These are phyloP conservation scores for Syrrhaptes paradoxus DNA, from an alignment of 2,113 vertebrate species.

Conservation along the genomic window DNA sequence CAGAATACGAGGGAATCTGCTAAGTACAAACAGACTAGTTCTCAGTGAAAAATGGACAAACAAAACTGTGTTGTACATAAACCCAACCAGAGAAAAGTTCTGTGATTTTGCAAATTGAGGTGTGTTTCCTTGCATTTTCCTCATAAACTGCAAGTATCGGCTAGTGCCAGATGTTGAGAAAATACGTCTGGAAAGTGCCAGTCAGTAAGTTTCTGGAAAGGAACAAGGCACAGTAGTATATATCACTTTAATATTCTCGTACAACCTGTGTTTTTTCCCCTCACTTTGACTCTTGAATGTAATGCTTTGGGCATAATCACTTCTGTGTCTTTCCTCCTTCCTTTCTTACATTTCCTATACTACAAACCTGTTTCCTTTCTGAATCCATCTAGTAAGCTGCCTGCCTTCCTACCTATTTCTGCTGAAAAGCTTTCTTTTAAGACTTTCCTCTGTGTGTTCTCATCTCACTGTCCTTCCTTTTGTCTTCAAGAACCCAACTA, in stretches of 20 bases:
- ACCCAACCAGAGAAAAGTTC: not conserved
- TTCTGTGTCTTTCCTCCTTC: not conserved
- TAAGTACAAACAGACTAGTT: not conserved
- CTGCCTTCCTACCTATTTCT: not conserved
- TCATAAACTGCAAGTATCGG: not conserved
- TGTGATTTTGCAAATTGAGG: not conserved
- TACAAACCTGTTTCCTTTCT: not conserved
- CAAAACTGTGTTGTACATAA: not conserved
- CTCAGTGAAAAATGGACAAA: not conserved
- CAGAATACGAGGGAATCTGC: not conserved
- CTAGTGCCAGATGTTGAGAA: not conserved
- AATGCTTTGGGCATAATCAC: not conserved
- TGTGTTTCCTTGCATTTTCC: not conserved
- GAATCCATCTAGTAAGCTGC: not conserved
- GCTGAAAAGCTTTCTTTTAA: not conserved
- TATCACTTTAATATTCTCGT: not conserved
- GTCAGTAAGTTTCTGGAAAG: not conserved
- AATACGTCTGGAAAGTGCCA: not conserved
- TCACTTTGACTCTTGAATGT: not conserved
- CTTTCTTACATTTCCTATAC: not conserved
- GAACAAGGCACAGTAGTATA: not conserved
- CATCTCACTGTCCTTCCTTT: not conserved
- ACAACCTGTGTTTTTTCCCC: not conserved
- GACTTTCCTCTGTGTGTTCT: not conserved
- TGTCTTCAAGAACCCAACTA: not conserved